Conservation (phyloP, 1,140 invertebrate species). For the Caerostris extrusa region DNA sequence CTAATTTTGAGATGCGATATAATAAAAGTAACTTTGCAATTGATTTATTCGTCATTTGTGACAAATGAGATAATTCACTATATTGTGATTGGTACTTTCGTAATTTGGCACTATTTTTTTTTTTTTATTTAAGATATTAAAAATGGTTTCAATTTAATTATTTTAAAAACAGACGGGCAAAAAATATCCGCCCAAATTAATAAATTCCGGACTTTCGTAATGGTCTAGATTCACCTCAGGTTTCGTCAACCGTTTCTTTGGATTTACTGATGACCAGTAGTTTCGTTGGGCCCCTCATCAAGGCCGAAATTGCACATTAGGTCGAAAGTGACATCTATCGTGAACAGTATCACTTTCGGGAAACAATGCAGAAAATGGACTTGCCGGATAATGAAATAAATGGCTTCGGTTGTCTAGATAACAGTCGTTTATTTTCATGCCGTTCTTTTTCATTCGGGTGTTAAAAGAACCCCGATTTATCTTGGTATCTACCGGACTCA, state of each 20-base stretch:
- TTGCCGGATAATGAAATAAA: conserved; percentile 69
- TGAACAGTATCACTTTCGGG: conserved; percentile 33
- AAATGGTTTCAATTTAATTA: too few species aligned
- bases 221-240: neutral
- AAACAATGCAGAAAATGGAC: conserved; percentile 62
- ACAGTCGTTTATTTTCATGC: conserved; percentile 62
- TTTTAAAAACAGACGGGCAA: too few species aligned
- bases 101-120: too few species aligned
- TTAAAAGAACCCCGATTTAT: conserved; percentile 65
- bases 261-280: conserved; percentile 11
- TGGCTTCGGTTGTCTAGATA: conserved; percentile 50
- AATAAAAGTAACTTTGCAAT: too few species aligned
- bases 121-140: too few species aligned
- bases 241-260: neutral
- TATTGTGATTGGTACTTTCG: too few species aligned
- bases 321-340: conserved; percentile 34
- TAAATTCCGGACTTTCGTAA: neutral
- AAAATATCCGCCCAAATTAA: too few species aligned
- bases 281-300: neutral
- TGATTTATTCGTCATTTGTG: too few species aligned
- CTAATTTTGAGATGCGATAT: too few species aligned
- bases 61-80: too few species aligned
- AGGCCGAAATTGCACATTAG: conserved; percentile 22
- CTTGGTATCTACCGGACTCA: conserved; percentile 16
- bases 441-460: neutral